Evolutionary conservation across 1,140 invertebrate genomes (phyloP).

Genomic region (Drosophila simulans): DNA sequence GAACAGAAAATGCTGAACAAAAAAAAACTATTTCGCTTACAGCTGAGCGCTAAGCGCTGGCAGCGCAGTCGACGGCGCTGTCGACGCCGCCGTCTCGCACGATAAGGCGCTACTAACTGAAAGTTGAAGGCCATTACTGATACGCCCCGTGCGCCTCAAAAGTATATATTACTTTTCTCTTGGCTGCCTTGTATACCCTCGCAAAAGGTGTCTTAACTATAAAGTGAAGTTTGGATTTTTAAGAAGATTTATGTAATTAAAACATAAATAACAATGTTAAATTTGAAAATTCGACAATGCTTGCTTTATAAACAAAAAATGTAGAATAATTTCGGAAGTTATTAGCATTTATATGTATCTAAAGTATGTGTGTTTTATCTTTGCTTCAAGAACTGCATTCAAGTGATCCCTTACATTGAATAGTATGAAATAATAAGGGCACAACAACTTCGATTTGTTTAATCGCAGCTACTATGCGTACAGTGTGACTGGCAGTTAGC

Average conservation of each 20-base stretch:
- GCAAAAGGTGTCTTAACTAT: background rate
- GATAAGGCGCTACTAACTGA: conserved; percentile 77
- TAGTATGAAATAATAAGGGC: background rate
- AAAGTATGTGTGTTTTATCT: no score
- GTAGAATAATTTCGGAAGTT: no score
- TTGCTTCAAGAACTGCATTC: no score
- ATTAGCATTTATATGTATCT: no score
- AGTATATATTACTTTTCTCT: conserved; percentile 14
- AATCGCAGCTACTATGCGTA: background rate
- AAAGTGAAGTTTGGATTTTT: background rate
- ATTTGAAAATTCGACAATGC: no score
- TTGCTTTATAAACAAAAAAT: no score
- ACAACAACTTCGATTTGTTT: background rate
- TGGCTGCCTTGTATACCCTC: conserved; percentile 2
- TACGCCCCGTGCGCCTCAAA: conserved; percentile 71
- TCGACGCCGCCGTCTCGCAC: conserved; percentile 60
- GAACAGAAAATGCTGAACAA: conserved; percentile 17
- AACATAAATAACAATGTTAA: no score
- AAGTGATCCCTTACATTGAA: no score
- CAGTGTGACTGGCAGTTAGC: conserved; percentile 62
- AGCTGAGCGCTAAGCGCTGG: conserved; percentile 25
- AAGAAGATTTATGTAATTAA: no score
- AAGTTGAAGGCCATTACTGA: conserved; percentile 83
- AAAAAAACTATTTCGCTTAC: conserved; percentile 44
- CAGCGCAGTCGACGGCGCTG: conserved; percentile 20